Base-by-base conservation (phyloP, 1,140 invertebrate species). In the Hyphantria cunea region DNA sequence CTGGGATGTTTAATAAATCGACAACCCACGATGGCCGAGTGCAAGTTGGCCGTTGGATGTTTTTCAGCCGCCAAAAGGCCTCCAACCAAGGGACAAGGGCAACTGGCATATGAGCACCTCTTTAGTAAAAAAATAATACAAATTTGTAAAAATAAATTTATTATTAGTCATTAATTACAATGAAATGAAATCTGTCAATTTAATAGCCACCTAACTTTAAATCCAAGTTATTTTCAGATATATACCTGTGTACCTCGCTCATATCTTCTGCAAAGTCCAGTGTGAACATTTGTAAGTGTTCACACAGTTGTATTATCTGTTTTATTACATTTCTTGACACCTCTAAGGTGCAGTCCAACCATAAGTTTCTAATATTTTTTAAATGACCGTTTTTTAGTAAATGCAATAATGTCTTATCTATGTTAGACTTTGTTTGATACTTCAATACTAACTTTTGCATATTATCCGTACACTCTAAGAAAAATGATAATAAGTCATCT, bases 281-380 rank as follows among this genome's bases (percentile, higher is more conserved):
- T 7, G 86, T 89, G 31, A 91, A 78, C 60, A 70, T 72, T 50
- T 78, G 79, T 11, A 91, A 72, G 4, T 74, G 70, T 10, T 86
- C 77, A 69, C 89, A 91, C 8, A 60, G 65, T 12, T 84, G 72
- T 44, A 91, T 87, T 13, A 90, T 68, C 65, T 84, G 67, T 64
- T 78, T 84, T 10, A 89, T 78, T 13, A 89, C 82, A 34, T 71
- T 64, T 48, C 82, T 84, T 7, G 88, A 90, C 10, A 91, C 85
- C 53, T 83, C 81, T 52, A 91, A 74, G 8, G 89, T 91, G 53
- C 87, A 91, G 58, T 91, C 90, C 66, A 91, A 75, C 87, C 87
- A 91, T 25, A 91, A 68, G 66, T 70, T 76, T 33, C 69, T 74
- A 1, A 91, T 44, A 56, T 86, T 84, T 54, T 72, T 80, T 39